Evolutionary conservation across 2,113 vertebrate species (phyloP), one percentile per base, ranked within the genome.

Genomic region (Podarcis raffonei): DNA sequence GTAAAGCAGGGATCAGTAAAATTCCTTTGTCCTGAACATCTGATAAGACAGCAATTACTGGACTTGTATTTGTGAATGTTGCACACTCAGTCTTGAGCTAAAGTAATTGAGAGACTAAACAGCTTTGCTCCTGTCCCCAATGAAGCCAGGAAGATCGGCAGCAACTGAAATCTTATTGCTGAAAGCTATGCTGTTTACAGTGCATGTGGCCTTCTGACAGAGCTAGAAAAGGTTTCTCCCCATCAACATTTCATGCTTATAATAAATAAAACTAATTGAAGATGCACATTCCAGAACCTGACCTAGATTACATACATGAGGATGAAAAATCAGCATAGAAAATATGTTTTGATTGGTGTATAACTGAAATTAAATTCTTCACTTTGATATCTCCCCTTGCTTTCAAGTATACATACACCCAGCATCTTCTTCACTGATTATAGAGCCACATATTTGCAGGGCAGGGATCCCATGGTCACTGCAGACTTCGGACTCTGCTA

Each of bases 11-110:
- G 81, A 62, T 12, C 83, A 83, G 4, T 80, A 62, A 42, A 16
- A 84, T 83, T 57, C 78, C 12, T 74, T 87, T 71, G 89, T 71
- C 62, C 75, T 81, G 35, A n/a, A 27, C n/a, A 83, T 87, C 84
- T 81, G 78, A 57, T 4, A 85, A 42, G 27, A 20, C 6, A 32
- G 65, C 83, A 90, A 82, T 84, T 84, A 71, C 65, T 59, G 5
- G 71, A n/a, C 48, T 68, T 8, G 27, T 57, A 22, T 53, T 74
- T 57, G 18, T 68, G 35, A 83, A 66, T 20, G 42, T 72, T 66
- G 23, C 35, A 74, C 27, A n/a, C 48, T 12, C 69, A 37, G 15
- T 82, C 25, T 80, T 71, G 87, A 59, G 25, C 1, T 81, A 72
- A 1, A 42, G 39, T 74, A 89, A 89, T 86, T 81, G 78, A 18